These are phyloP conservation scores for Bursaphelenchus okinawaensis DNA, from an alignment of 2,888 invertebrate species.

Conservation along the genomic window DNA sequence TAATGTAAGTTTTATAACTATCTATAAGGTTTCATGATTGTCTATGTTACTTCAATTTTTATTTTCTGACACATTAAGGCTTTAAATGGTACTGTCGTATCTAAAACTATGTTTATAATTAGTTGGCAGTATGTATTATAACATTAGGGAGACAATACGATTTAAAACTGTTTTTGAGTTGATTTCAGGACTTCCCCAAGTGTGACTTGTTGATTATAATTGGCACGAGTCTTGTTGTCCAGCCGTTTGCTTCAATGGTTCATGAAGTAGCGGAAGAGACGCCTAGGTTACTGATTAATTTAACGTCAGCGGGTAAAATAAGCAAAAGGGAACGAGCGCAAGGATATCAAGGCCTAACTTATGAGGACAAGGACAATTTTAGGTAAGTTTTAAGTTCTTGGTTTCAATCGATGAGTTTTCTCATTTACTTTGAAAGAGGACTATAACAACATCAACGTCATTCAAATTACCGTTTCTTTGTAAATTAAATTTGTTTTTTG, in stretches of 20 bases:
- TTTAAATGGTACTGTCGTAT: too few relatives aligned
- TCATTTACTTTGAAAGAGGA: neutral
- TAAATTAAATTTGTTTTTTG: neutral
- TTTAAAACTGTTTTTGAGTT: constrained; percentile 4
- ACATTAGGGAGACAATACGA: neutral
- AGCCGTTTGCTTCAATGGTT: constrained; percentile 84
- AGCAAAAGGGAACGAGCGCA: constrained; percentile 19
- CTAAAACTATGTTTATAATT: too few relatives aligned
- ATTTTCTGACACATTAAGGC: constrained; percentile 7
- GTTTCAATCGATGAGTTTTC: neutral
- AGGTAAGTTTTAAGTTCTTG: constrained; percentile 14
- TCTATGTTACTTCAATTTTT: neutral
- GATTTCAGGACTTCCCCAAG: constrained; percentile 69
- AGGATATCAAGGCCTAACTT: constrained; percentile 17
- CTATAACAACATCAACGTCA: neutral
- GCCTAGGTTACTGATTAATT: constrained; percentile 79
- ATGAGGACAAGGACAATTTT: constrained; percentile 17
- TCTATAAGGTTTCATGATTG: constrained; percentile 62
- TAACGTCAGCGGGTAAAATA: constrained; percentile 68
- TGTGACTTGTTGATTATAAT: constrained; percentile 86
- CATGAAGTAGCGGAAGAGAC: constrained; percentile 72
- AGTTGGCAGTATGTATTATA: neutral
- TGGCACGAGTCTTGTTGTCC: constrained; percentile 88
- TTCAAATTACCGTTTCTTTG: neutral
- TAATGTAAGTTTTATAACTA: constrained; percentile 4